A percentile compares a stretch with the other conserved stretches of the same genome.
These are phyloP conservation scores for Mnemiopsis leidyi DNA, from an alignment of 37 sponge, comb jelly and placozoan species.

Conservation along the genomic window DNA sequence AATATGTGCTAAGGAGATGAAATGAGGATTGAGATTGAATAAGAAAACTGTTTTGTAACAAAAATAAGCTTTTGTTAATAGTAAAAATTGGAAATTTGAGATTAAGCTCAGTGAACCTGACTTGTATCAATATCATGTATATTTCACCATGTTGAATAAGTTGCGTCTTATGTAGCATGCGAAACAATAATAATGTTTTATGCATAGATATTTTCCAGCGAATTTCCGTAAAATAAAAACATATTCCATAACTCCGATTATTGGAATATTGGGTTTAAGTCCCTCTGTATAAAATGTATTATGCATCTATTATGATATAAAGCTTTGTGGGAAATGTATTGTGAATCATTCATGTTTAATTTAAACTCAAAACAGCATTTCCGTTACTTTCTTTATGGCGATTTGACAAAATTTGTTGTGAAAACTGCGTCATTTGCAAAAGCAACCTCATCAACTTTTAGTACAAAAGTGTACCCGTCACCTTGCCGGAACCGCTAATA, in stretches of 20 bases:
- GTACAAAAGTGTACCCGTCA: no score
- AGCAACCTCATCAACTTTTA: no score
- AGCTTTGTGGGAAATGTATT: not conserved
- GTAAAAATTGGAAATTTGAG: not conserved
- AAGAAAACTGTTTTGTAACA: no score
- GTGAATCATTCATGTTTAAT: not conserved
- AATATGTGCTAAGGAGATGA: no score
- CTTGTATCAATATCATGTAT: not conserved
- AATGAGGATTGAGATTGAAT: no score
- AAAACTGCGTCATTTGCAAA: no score
- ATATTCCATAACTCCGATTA: not conserved
- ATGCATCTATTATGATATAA: not conserved
- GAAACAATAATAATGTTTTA: not conserved
- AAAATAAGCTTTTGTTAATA: not conserved
- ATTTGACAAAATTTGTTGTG: no score
- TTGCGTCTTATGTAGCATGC: not conserved
- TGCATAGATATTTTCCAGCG: not conserved
- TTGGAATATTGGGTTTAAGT: no score
- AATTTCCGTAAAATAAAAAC: not conserved
- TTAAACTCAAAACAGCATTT: no score
- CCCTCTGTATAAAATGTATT: not conserved
- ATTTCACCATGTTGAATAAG: not conserved
- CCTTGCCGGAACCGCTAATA: no score
- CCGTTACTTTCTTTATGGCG: no score
- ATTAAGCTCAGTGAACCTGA: not conserved